phyloP scores from a whole-genome alignment of 2,888 invertebrate species.

The Sinopyrophorus schimmeli region DNA sequence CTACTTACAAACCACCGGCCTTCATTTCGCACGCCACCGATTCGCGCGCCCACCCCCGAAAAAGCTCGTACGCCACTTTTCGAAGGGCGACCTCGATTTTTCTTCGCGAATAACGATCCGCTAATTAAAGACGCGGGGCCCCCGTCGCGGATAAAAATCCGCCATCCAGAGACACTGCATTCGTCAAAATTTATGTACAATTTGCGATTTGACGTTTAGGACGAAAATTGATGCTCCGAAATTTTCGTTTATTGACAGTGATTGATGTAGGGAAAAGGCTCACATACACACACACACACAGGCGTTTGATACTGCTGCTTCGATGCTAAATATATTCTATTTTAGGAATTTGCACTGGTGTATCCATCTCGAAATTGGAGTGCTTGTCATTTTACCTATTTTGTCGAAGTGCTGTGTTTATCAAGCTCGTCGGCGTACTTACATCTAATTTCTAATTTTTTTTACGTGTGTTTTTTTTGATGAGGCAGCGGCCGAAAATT shows the following conservation, averaged over 20 bases:
- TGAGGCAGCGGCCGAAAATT: too few species aligned
- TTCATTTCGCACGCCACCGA: conserved; percentile 32
- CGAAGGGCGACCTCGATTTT: conserved; percentile 1
- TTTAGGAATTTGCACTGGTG: conserved; percentile 8
- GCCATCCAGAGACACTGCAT: conserved; percentile 5
- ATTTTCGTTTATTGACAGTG: conserved; percentile 22
- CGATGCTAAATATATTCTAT: conserved; percentile 17
- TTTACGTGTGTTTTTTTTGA: too few species aligned
- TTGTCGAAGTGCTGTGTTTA: too few species aligned
- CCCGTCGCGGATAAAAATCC: not conserved
- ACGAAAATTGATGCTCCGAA: conserved; percentile 25
- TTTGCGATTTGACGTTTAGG: conserved; percentile 13
- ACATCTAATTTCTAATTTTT: too few species aligned
- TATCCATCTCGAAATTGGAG: conserved; percentile 3
- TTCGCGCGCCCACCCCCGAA: conserved; percentile 18
- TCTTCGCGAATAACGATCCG: not conserved
- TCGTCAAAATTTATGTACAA: conserved; percentile 20
- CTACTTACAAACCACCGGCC: conserved; percentile 42
- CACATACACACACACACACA: too few species aligned
- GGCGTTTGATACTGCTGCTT: conserved; percentile 15
- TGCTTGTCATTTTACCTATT: not conserved
- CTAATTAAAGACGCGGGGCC: conserved; percentile 1
- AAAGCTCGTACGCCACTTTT: conserved; percentile 17
- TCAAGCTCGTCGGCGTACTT: too few species aligned
- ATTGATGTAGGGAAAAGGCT: conserved; percentile 19